Base-by-base conservation (phyloP, 2,113 vertebrate species). In the Pseudolaguvia tuberculata region DNA sequence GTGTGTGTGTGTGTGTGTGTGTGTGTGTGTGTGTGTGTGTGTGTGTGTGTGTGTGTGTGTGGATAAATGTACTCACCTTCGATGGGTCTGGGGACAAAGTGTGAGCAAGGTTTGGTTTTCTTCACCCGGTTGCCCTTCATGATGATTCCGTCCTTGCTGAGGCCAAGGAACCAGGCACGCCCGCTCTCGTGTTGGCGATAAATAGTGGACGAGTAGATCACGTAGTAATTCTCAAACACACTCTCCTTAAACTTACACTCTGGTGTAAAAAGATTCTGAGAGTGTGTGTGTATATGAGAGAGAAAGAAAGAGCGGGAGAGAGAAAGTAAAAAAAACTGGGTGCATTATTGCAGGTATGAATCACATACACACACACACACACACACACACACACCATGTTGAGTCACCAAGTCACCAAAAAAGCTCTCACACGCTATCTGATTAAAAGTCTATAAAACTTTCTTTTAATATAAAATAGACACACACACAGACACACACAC, bases 201-300 rank as follows among this genome's bases (percentile, higher is more conserved):
- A 82, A 95, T 80, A 11, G 94, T 98, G 61, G 97, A 99, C 68
- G 97, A 99, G 90, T 99, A 99, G 88, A 99, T 98, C 84, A 98
- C 96, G 0, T 98, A 99, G 88, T 99, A 99, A 87, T 99, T 99
- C 89, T 98, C 96, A 87, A 97, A 99, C 80, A 99, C 96, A 0
- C 96, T 98, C 88, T 99, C 96, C 81, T 98, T 99, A 76, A 98
- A 99, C 90, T 96, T 99, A 90, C 96, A 97, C 91, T 99, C 96
- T 20, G 92, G 87, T 39, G 97, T 99, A 88, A 99, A 99, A 83
- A 94, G 85, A 80, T 99, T 94, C 96, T 99, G 84, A 7, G 59
- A 57, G 48, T 50, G 48, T 50, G 48, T 50, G 48, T 50, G 21
- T 18, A 6, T 42, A 20, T n/a, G 45, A 67, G 31, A 66, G 4